Evolutionary conservation across 1,140 invertebrate genomes (phyloP), one percentile per base, ranked within the genome.

Genomic region (Nomia melanderi): DNA sequence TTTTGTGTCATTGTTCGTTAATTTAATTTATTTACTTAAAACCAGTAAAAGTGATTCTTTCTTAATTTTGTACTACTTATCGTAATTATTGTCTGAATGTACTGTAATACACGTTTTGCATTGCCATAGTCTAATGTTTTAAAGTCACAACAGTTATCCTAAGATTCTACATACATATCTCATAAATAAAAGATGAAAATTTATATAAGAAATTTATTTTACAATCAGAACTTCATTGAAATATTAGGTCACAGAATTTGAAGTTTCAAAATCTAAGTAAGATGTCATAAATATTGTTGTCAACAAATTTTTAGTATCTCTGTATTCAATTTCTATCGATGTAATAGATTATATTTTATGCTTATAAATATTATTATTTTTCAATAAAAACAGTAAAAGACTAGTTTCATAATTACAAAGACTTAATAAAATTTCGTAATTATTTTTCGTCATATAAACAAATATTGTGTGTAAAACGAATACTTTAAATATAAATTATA

Each of bases 11-110:
- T 47, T 54, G 17, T 27, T 25, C 56, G 2, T 59, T 76, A 44
- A 69, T 60, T 69, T 69, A 60, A 44, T 66, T 65, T 65, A 62
- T 71, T 73, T 65, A 74, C 50, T 65, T 33, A 23, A 74, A 56
- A 20, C 8, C 36, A 54, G 54, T 54, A 54, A 12, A 56, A 56
- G 62, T 57, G 36, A 66, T 65, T 6, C 47, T 65, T 39, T 36
- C 23, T 29, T 50, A 41, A 64, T 33, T 56, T 74, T 14, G 59
- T 59, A 23, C 33, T 75, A 53, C 47, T 74, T 59, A 50, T 14
- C 20, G 27, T 59, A 60, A 50, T 25, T 31, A 14, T 69, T 25
- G 5, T 71, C 41, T 25, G 7, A 50, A 71, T 44, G 33, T 63
- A 71, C 23, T 56, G 12, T 60, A 36, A 69, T 63, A 56, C 14